Conservation (phyloP, 1,140 invertebrate genomes). For the Tribolium castaneum region DNA sequence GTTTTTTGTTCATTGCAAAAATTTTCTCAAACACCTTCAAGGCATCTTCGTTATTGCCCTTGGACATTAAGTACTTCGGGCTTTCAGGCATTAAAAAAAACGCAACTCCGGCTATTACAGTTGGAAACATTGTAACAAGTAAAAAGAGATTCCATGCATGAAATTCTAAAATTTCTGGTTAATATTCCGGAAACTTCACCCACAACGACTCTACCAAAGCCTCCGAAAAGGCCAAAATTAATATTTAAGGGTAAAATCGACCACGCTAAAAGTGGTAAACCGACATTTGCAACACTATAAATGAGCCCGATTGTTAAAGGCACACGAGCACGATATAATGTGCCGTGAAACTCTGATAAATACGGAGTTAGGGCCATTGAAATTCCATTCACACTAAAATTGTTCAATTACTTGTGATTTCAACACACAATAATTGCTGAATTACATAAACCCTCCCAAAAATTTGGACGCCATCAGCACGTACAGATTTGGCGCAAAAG, state of each 20-base stretch:
- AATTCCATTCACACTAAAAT: conserved; percentile 73
- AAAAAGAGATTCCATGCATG: conserved; percentile 85
- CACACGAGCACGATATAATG: conserved; percentile 70
- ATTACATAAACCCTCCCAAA: conserved; percentile 81
- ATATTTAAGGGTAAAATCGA: conserved; percentile 65
- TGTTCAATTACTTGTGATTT: neutral
- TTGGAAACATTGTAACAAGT: conserved; percentile 72
- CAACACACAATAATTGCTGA: conserved; percentile 46
- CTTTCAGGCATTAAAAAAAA: conserved; percentile 81
- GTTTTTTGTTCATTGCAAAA: conserved; percentile 72
- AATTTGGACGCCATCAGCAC: conserved; percentile 80
- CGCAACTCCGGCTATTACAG: conserved; percentile 70
- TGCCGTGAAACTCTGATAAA: conserved; percentile 72
- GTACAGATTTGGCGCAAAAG: conserved; percentile 77
- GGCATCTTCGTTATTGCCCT: conserved; percentile 76
- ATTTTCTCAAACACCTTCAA: conserved; percentile 71
- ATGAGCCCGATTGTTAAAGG: conserved; percentile 3
- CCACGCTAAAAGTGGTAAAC: conserved; percentile 59
- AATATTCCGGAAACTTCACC: conserved; percentile 59
- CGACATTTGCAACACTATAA: conserved; percentile 11
- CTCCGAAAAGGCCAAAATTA: conserved; percentile 41
- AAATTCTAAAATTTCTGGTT: conserved; percentile 62
- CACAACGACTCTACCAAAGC: neutral
- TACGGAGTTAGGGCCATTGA: conserved; percentile 75
- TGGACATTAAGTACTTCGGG: conserved; percentile 84